Evolutionary conservation across 2,888 invertebrate species (phyloP).

Genomic region (Drosophila austrosaltans): DNA sequence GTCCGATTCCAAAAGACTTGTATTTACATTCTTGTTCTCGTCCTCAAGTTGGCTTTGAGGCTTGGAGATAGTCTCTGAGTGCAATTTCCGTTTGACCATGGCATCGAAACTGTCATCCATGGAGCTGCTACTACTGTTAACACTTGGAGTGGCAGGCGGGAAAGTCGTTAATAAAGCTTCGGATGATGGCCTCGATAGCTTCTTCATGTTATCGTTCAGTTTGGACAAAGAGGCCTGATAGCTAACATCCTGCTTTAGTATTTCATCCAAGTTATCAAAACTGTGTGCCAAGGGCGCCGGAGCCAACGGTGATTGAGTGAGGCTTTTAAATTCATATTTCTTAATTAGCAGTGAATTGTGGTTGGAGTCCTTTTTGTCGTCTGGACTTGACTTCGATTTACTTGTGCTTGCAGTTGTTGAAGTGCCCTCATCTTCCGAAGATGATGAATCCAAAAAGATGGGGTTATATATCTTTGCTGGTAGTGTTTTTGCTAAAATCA

Average conservation of each 20-base stretch:
- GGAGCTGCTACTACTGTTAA: neutral
- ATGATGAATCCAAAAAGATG: constrained; percentile 79
- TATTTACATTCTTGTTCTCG: neutral
- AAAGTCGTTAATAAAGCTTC: neutral
- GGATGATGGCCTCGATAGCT: constrained; percentile 50
- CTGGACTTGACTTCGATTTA: constrained; percentile 17
- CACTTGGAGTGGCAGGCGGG: neutral
- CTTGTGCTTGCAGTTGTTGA: constrained; percentile 21
- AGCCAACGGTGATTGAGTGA: constrained; percentile 67
- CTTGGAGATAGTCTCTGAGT: neutral
- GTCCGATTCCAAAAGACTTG: no score
- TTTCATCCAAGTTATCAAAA: constrained; percentile 73
- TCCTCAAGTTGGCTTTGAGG: neutral
- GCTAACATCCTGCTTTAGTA: constrained; percentile 62
- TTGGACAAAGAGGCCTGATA: constrained; percentile 75
- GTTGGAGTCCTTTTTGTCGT: constrained; percentile 34
- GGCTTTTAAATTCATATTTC: constrained; percentile 64
- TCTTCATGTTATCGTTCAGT: constrained; percentile 75
- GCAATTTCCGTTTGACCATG: neutral
- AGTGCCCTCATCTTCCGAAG: constrained; percentile 68
- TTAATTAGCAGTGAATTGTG: constrained; percentile 55
- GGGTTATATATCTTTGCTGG: constrained; percentile 68
- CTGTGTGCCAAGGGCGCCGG: constrained; percentile 58
- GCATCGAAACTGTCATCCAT: constrained; percentile 2
- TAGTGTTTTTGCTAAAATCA: constrained; percentile 28